These are phyloP conservation scores for Lutraria lutraria DNA, from an alignment of 2,888 invertebrate species.

Conservation along the genomic window DNA sequence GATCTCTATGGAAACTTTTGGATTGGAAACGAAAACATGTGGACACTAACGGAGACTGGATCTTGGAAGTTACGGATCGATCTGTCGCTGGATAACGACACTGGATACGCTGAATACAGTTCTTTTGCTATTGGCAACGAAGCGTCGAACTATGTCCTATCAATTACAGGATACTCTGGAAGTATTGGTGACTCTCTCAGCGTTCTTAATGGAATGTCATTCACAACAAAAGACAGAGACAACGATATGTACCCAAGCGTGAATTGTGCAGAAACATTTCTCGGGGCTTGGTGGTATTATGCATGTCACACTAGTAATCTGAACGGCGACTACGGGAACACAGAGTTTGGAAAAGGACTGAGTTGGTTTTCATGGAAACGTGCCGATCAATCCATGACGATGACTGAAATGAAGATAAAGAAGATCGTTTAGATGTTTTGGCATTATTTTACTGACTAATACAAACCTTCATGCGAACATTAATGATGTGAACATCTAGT, in stretches of 20 bases:
- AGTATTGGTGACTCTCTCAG: neutral
- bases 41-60: neutral
- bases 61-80: slow-evolving; percentile 14
- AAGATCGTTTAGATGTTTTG: neutral
- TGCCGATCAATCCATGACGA: neutral
- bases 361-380: neutral
- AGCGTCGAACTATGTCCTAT: neutral
- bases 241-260: neutral
- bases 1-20: neutral
- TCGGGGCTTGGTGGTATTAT: slow-evolving; percentile 33
- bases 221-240: slow-evolving; percentile 12
- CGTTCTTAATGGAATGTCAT: neutral
- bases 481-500: no score
- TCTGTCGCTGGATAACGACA: neutral
- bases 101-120: slow-evolving; percentile 8
- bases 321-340: slow-evolving; percentile 20
- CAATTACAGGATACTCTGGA: neutral
- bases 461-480: no score
- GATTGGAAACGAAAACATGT: slow-evolving; percentile 20
- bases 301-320: neutral
- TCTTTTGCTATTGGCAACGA: neutral
- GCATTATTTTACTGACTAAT: no score
- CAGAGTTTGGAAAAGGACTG: neutral
- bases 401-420: slow-evolving; percentile 24
- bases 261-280: slow-evolving; percentile 3